Base-by-base conservation (phyloP, 2,113 vertebrate species). In the Brachyhypopomus gauderio region DNA sequence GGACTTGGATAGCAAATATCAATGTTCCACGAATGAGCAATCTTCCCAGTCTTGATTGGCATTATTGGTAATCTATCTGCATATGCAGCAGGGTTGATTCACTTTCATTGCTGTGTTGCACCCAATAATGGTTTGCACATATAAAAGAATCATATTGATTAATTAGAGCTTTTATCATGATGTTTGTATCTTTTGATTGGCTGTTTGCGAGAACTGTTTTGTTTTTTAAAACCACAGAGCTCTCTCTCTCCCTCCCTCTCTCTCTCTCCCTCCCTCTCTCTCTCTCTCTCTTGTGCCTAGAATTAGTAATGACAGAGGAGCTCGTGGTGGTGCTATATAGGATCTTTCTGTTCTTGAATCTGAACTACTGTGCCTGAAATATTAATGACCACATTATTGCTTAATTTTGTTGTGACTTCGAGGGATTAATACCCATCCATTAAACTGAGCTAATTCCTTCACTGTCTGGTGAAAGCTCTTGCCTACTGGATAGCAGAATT, bases 341-440 rank as follows among this genome's bases (percentile, higher is more conserved):
- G 87, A 88, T 86, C 76, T 82, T 80, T 34, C 84, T 84, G 85
- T 87, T 84, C 85, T 88, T 83, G 87, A 89, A 56, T 66, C 36
- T 67, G 70, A 76, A 8, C 45, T 62, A 87, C 77, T 73, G 80
- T 76, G 83, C 83, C 89, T 92, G 88, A 92, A 93, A 91, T 92
- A 93, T 93, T 93, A 89, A 93, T 91, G 90, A 83, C 30, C 69
- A 70, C 85, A 90, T 92, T 92, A 92, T 90, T 89, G 87, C 86
- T 90, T 92, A 90, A 92, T 91, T 93, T 91, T 91, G 89, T 93
- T 92, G 88, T 89, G 90, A 93, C 90, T 92, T 81, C 89, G 85
- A 91, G 85, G 89, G 90, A 93, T 93, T 93, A 91, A 93, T 91
- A 83, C 87, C 86, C 87, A 88, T 89, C 88, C 87, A 93, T 92